A percentile compares a stretch with the other conserved stretches of the same genome.
phyloP scores from a whole-genome alignment of 2,888 invertebrate species.

The Panorpa germanica region DNA sequence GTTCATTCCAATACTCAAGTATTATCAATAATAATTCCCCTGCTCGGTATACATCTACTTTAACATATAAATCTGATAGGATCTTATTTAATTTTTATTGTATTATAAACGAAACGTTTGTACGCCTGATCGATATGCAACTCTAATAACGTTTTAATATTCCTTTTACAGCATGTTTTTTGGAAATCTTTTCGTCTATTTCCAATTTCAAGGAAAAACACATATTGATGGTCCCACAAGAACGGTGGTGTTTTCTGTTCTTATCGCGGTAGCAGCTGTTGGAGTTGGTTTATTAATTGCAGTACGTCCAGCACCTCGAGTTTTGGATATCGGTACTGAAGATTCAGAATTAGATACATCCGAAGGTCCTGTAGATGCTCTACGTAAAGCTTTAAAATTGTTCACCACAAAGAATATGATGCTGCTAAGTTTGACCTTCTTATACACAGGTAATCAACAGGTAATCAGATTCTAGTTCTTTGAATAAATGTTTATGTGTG shows the following conservation, averaged over 20 bases:
- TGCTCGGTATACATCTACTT: background rate
- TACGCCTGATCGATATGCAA: no score
- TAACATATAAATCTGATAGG: background rate
- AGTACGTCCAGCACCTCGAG: constrained; percentile 34
- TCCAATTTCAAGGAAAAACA: constrained; percentile 66
- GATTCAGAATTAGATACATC: constrained; percentile 22
- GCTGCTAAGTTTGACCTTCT: constrained; percentile 64
- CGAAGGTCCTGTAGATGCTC: constrained; percentile 44
- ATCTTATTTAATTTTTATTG: constrained; percentile 5
- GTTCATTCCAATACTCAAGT: no score
- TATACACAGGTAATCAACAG: constrained; percentile 62
- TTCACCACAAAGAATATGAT: constrained; percentile 73
- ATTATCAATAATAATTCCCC: no score
- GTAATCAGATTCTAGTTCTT: background rate
- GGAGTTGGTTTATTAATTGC: constrained; percentile 50
- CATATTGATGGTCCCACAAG: constrained; percentile 54
- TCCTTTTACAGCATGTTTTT: constrained; percentile 63
- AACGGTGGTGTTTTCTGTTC: constrained; percentile 60
- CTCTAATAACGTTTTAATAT: constrained; percentile 10
- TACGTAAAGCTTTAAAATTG: constrained; percentile 54
- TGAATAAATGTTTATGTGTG: background rate
- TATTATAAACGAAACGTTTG: no score
- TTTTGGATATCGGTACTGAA: constrained; percentile 20
- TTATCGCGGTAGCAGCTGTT: constrained; percentile 49
- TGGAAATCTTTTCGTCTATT: constrained; percentile 89